Base-by-base conservation (phyloP, 1,140 invertebrate genomes). In the Dinothrombium tinctorium region DNA sequence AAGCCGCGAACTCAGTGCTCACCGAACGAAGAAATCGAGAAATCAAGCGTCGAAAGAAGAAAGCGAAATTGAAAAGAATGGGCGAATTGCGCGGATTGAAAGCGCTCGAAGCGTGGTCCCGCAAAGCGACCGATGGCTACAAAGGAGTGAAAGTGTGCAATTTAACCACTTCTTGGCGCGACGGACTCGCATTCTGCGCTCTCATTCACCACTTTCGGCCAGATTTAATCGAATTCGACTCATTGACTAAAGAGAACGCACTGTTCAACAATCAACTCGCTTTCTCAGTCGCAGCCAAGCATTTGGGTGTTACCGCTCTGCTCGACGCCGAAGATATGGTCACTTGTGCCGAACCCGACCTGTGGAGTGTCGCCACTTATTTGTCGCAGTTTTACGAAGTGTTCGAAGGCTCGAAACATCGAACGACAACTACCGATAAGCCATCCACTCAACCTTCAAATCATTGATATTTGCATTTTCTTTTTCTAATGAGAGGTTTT, bases 141-240 rank as follows among this genome's bases (percentile, higher is more conserved):
- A 67, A 71, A 3, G 74, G 78, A 50, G 82, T 92, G 26, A 73
- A 72, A 51, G 71, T 89, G 44, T 71, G 73, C 48, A 86, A 87
- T 59, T 84, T 89, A 79, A 84, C 78, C 40, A 83, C 80, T 42
- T 82, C 77, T 2, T 94, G 86, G 86, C 77, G 73, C 61, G 77
- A 90, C 64, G 87, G 87, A 55, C 66, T 94, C 60, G 87, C 83
- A 49, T 94, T 94, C 67, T 92, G 84, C 62, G 87, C 87, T 51
- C 69, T 94, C 45, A 71, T 92, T 52, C 87, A 95, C 67, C 82
- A 89, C 63, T 92, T 89, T 63, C 74, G 75, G 61, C 86, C 86
- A 39, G 76, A 94, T 57, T 74, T 86, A 49, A 95, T 95, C 62
- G 86, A 96, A n/a, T n/a, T n/a, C n/a, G n/a, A n/a, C n/a, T n/a